A percentile compares a stretch with the other conserved stretches of the same genome.
Evolutionary conservation across 2,797 vertebrate species (phyloP).

Genomic region (Muscicapa comitata): DNA sequence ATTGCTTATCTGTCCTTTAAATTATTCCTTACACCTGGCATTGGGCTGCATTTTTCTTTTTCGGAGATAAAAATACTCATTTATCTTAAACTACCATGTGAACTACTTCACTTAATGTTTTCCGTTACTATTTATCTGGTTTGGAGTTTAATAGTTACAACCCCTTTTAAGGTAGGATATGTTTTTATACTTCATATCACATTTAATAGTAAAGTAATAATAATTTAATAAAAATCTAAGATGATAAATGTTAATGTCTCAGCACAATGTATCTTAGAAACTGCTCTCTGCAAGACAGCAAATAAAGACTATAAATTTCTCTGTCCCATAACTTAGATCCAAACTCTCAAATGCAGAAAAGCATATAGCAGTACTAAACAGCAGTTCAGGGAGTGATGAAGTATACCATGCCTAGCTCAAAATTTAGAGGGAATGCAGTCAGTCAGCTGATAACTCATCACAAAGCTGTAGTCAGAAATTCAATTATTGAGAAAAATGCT

Average conservation of each 20-base stretch:
- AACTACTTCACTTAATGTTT: background rate
- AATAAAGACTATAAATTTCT: background rate
- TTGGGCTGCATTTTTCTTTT: constrained; percentile 1
- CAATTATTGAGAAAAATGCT: background rate
- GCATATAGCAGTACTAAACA: background rate
- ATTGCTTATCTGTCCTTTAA: background rate
- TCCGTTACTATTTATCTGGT: background rate
- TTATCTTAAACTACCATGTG: background rate
- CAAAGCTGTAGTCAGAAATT: background rate
- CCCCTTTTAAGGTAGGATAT: background rate
- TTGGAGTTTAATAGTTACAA: background rate
- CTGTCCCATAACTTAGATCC: background rate
- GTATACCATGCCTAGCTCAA: background rate
- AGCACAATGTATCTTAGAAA: constrained; percentile 11
- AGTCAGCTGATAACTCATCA: background rate
- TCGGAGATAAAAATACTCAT: background rate
- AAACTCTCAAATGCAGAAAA: background rate
- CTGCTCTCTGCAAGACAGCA: background rate
- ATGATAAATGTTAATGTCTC: background rate
- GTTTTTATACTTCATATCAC: background rate
- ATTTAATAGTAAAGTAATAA: background rate
- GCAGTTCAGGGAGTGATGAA: background rate
- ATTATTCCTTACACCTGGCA: background rate
- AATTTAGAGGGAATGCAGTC: background rate
- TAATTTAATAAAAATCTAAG: constrained; percentile 4